These are phyloP conservation scores for Muntiacus muntjak DNA, from an alignment of 2,113 vertebrate genomes.

Conservation along the genomic window DNA sequence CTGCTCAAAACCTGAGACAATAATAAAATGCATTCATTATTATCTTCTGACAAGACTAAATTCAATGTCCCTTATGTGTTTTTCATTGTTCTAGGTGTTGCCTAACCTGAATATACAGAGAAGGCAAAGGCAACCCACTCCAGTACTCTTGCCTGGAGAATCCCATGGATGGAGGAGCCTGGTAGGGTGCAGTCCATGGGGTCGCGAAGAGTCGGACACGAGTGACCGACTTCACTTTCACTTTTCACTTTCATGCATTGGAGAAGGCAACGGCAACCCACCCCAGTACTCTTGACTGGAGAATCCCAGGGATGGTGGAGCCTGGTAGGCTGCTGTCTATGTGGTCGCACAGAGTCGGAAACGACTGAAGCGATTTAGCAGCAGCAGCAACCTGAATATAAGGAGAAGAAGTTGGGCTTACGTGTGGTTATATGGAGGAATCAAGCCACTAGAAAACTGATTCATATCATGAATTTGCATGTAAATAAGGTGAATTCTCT, in stretches of 20 bases:
- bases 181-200: neutral
- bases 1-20: neutral
- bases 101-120: neutral
- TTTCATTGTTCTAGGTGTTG: neutral
- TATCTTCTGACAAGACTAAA: neutral
- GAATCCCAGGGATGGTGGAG: accelerated
- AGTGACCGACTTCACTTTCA: too few species aligned
- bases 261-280: too few species aligned
- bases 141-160: neutral
- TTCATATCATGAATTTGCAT: neutral
- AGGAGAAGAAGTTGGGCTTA: neutral
- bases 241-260: too few species aligned
- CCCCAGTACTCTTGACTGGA: too few species aligned
- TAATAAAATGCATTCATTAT: neutral
- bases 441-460: neutral
- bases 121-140: neutral
- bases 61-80: neutral
- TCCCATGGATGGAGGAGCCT: neutral
- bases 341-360: accelerated
- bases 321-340: neutral
- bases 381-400: neutral
- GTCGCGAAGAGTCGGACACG: too few species aligned
- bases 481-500: neutral
- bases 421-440: neutral
- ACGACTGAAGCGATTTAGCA: neutral